Evolutionary conservation across 2,797 vertebrate species (phyloP), one percentile per base, ranked within the genome.

Genomic region (Notoglanidium macrostoma): DNA sequence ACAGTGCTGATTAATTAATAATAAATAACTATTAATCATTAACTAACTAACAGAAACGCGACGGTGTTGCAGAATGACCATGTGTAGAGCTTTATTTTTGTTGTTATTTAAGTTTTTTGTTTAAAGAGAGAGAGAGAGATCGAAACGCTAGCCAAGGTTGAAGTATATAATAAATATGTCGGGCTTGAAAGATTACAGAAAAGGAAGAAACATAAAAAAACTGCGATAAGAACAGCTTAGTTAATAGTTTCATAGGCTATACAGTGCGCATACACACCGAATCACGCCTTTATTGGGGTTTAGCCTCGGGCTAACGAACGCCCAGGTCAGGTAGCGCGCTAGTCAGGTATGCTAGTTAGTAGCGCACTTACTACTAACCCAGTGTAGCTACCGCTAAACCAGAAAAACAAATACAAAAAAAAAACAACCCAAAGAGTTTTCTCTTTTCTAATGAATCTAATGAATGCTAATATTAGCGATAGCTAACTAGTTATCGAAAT

Each of bases 291-390:
- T 6, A 72, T 46, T 77, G 0, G 84, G 29, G 78, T 11, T 35
- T 3, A 77, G 15, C 55, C 83, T 2, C 0, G 14, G 0, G 61
- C 40, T 65, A 83, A 83, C 44, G 26, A 61, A 80, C 78, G 51
- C 19, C 17, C 14, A 2, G 6, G 79, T 49, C 44, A 82, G 46
- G 35, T 35, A 83, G 63, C 81, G 26, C 61, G 81, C 81, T 83
- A 83, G 46, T 68, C 63, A 83, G 44, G 44, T 23, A 29, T 67
- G 80, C 63, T 83, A 83, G 8, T 5, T 29, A 29, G 61, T 82
- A 51, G 14, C 46, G 8, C 2, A n/a, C n/a, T n/a, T n/a, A n/a
- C n/a, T n/a, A n/a, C n/a, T n/a, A n/a, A n/a, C n/a, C n/a, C n/a
- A n/a, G 1, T 76, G n/a, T 76, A 76, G 9, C 51, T 19, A 26